Conservation (phyloP, 2,113 vertebrate genomes). For the Halichoeres trimaculatus region DNA sequence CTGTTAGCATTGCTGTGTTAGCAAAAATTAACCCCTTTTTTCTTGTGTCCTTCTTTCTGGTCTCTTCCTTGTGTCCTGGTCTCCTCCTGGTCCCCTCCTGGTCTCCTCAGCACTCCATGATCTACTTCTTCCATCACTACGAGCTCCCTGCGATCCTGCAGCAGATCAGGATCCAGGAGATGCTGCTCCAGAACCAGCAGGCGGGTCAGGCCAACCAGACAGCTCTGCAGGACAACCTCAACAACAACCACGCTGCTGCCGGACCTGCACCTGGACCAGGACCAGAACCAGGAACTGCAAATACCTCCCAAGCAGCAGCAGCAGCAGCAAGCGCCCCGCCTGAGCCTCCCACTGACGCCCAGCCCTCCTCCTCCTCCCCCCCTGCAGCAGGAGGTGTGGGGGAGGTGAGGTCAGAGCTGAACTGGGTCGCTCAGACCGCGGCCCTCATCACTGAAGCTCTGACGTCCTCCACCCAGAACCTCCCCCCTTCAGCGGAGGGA, state of each 20-base stretch:
- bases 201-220: slow-evolving; percentile 90
- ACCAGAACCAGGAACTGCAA: neutral
- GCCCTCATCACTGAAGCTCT: slow-evolving; percentile 90
- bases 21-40: too few species aligned
- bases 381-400: slow-evolving; percentile 3
- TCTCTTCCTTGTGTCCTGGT: neutral
- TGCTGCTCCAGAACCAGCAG: slow-evolving; percentile 95
- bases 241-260: slow-evolving; percentile 87
- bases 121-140: slow-evolving; percentile 99
- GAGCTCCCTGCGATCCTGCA: slow-evolving; percentile 97
- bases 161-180: slow-evolving; percentile 97
- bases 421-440: slow-evolving; percentile 91
- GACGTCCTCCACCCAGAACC: slow-evolving; percentile 56
- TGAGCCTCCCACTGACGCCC: slow-evolving; percentile 40
- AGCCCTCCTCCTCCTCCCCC: slow-evolving; percentile 17
- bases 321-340: slow-evolving; percentile 7
- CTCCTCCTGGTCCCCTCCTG: neutral
- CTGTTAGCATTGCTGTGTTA: too few species aligned
- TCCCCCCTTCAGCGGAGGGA: neutral
- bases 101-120: slow-evolving; percentile 92
- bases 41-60: too few species aligned
- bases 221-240: slow-evolving; percentile 92
- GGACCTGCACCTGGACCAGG: slow-evolving; percentile 28
- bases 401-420: slow-evolving; percentile 79
- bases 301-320: neutral